Evolutionary conservation across 1,140 invertebrate species (phyloP).

Genomic region (Pseudomyrmex dendroicus): DNA sequence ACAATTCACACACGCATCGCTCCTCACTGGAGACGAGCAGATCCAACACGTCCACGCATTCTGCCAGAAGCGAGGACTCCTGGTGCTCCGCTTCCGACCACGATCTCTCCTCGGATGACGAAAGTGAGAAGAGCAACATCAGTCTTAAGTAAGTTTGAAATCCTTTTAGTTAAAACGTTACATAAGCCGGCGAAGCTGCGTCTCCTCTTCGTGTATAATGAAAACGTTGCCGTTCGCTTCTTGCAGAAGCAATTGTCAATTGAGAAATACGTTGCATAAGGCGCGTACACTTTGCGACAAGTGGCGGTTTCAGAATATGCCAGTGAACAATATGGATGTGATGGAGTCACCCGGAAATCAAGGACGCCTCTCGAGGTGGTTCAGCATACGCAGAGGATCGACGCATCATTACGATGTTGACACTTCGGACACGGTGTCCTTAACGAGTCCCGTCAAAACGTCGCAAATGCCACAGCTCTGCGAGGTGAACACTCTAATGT

Average conservation of each 20-base stretch:
- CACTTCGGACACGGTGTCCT: slow-evolving; percentile 80
- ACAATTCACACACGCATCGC: slow-evolving; percentile 76
- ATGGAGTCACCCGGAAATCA: slow-evolving; percentile 87
- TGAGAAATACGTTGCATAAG: slow-evolving; percentile 89
- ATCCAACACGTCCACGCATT: slow-evolving; percentile 84
- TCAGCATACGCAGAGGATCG: slow-evolving; percentile 92
- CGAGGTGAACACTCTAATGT: slow-evolving; percentile 85
- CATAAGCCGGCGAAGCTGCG: background rate
- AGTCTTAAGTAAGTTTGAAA: slow-evolving; percentile 85
- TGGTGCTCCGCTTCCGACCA: slow-evolving; percentile 88
- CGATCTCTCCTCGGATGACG: slow-evolving; percentile 87
- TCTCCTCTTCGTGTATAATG: slow-evolving; percentile 13
- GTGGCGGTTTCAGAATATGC: slow-evolving; percentile 87
- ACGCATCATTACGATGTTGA: slow-evolving; percentile 92
- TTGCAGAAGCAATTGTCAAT: slow-evolving; percentile 88
- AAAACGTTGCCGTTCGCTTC: slow-evolving; percentile 33
- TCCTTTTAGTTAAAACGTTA: background rate
- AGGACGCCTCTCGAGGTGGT: slow-evolving; percentile 92
- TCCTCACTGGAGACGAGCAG: slow-evolving; percentile 80
- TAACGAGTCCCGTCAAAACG: slow-evolving; percentile 81
- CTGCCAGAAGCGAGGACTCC: slow-evolving; percentile 86
- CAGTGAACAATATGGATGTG: slow-evolving; percentile 80
- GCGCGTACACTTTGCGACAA: slow-evolving; percentile 90
- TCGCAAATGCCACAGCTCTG: slow-evolving; percentile 91
- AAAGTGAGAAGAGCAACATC: slow-evolving; percentile 87